Conservation (phyloP, 2,888 invertebrate species). For the Phaonia tiefii region DNA sequence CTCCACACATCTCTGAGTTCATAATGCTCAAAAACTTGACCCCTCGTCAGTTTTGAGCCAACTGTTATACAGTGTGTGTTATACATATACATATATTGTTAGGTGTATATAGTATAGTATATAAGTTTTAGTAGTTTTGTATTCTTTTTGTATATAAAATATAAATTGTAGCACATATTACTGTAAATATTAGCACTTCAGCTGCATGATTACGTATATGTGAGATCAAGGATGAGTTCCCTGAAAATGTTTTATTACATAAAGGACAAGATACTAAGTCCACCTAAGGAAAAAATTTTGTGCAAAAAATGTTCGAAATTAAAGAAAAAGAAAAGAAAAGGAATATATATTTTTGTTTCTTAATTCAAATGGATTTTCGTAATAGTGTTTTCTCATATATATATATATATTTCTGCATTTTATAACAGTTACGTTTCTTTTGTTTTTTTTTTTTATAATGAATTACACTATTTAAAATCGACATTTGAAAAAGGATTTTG, state of each 20-base stretch:
- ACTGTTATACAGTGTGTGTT: conserved; percentile 1
- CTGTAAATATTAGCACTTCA: conserved; percentile 70
- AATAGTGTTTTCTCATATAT: conserved; percentile 17
- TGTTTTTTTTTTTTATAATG: conserved; percentile 18
- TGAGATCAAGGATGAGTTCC: conserved; percentile 80
- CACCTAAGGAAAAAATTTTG: conserved; percentile 72
- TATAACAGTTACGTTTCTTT: background rate
- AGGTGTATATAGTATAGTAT: background rate
- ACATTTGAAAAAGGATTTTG: conserved; percentile 34
- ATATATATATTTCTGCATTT: background rate
- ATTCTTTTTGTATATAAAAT: background rate
- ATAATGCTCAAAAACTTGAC: background rate
- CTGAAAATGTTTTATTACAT: conserved; percentile 80
- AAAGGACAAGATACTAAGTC: conserved; percentile 80
- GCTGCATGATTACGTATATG: conserved; percentile 81
- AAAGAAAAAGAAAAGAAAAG: conserved; percentile 41
- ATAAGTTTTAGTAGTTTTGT: background rate
- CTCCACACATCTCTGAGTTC: conserved; percentile 17
- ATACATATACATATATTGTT: background rate
- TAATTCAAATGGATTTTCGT: conserved; percentile 31
- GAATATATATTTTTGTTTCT: conserved; percentile 29
- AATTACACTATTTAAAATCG: conserved; percentile 35
- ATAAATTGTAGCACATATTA: conserved; percentile 31
- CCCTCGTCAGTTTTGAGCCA: background rate
- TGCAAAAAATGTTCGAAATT: conserved; percentile 37